Conservation (phyloP, 2,797 vertebrate genomes). For the Phyllotis vaccarum region DNA sequence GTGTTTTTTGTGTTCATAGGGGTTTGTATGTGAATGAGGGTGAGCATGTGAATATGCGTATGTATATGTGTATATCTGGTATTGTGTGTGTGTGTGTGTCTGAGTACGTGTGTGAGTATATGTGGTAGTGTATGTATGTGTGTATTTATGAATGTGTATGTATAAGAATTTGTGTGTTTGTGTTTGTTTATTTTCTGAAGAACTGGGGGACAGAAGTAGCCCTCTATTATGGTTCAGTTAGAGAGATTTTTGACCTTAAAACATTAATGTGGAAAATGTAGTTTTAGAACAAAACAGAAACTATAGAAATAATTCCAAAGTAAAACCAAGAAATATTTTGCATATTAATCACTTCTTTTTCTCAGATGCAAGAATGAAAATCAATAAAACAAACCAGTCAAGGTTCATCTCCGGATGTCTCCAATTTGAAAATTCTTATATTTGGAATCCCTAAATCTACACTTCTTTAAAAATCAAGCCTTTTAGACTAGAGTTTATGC, state of each 20-base stretch:
- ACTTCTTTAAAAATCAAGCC: constrained; percentile 26
- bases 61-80: not conserved
- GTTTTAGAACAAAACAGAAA: constrained; percentile 29
- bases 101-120: not conserved
- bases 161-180: not conserved
- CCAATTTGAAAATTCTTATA: constrained; percentile 17
- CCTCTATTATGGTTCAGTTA: not conserved
- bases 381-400: not conserved
- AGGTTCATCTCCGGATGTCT: not conserved
- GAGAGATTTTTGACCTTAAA: constrained; percentile 49
- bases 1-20: not conserved
- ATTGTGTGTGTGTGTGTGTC: not conserved
- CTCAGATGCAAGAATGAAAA: constrained; percentile 19
- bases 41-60: not conserved
- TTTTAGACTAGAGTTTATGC: not conserved
- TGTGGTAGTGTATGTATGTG: not conserved
- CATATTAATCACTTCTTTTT: not conserved
- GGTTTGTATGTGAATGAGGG: not conserved
- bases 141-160: not conserved
- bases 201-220: not conserved
- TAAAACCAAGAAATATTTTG: constrained; percentile 36
- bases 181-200: not conserved
- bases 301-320: constrained; percentile 55
- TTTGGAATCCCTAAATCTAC: not conserved
- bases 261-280: not conserved